A percentile compares a stretch with the other conserved stretches of the same genome.
Evolutionary conservation across 2,797 vertebrate genomes (phyloP).

Genomic region (Atherinosoma microstoma): DNA sequence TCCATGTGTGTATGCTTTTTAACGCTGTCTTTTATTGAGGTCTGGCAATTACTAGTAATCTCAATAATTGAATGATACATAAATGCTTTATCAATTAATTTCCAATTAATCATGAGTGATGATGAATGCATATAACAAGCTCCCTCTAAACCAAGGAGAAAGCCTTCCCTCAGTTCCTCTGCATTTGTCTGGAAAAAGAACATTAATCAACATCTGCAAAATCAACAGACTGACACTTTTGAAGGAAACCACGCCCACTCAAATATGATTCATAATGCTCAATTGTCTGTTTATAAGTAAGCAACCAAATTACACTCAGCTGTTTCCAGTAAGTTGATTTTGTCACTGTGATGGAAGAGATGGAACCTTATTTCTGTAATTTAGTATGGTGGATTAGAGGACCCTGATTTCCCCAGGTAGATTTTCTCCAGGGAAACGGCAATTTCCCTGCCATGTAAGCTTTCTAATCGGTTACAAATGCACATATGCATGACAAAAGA

Average conservation of each 20-base stretch:
- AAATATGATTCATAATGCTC: background rate
- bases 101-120: background rate
- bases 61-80: constrained; percentile 4
- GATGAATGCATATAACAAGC: background rate
- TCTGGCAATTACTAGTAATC: background rate
- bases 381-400: constrained; percentile 29
- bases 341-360: constrained; percentile 12
- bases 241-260: background rate
- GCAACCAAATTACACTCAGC: constrained; percentile 4
- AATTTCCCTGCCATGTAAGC: constrained; percentile 18
- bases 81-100: background rate
- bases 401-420: constrained; percentile 30
- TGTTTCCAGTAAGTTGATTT: constrained; percentile 15
- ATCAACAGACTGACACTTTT: background rate
- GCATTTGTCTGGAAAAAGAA: background rate
- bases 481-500: constrained; percentile 30
- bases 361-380: constrained; percentile 24
- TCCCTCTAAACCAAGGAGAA: background rate
- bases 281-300: constrained; percentile 4
- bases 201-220: background rate
- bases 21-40: background rate
- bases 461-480: constrained; percentile 24
- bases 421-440: constrained; percentile 11
- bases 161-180: background rate
- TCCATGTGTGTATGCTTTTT: background rate